A percentile compares a stretch with the other conserved stretches of the same genome.
Evolutionary conservation across 2,113 vertebrate species (phyloP).

Genomic region (Salvelinus namaycush): DNA sequence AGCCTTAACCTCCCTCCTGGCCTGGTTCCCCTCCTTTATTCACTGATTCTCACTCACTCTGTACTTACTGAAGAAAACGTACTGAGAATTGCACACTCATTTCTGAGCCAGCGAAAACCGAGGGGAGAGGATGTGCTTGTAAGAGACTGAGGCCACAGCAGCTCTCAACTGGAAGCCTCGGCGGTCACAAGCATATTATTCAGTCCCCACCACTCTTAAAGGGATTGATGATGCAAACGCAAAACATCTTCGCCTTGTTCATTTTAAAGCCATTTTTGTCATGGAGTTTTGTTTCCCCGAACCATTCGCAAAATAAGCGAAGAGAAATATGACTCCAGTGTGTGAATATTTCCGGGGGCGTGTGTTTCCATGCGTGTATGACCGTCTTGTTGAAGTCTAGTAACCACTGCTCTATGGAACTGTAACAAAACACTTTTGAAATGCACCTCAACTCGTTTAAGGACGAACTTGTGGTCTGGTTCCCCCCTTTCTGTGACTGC

Average conservation of each 20-base stretch:
- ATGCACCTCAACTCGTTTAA: slow-evolving; percentile 59
- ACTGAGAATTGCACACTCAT: slow-evolving; percentile 74
- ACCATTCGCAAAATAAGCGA: slow-evolving; percentile 68
- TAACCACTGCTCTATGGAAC: slow-evolving; percentile 69
- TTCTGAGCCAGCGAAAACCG: slow-evolving; percentile 75
- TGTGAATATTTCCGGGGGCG: slow-evolving; percentile 48
- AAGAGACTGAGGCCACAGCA: slow-evolving; percentile 43
- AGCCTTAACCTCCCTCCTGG: slow-evolving; percentile 77
- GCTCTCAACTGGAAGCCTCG: slow-evolving; percentile 1
- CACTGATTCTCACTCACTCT: slow-evolving; percentile 44
- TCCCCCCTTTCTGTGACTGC: slow-evolving; percentile 42
- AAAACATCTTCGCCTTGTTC: slow-evolving; percentile 60
- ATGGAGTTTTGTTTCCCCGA: slow-evolving; percentile 30
- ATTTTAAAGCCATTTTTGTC: slow-evolving; percentile 58
- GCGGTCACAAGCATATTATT: slow-evolving; percentile 51
- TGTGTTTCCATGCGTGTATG: slow-evolving; percentile 24
- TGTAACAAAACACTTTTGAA: slow-evolving; percentile 51
- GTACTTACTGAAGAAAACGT: slow-evolving; percentile 67
- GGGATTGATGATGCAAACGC: slow-evolving; percentile 60
- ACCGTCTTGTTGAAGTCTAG: slow-evolving; percentile 15
- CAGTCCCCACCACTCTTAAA: slow-evolving; percentile 60
- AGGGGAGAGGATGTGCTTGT: slow-evolving; percentile 9
- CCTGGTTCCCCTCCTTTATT: slow-evolving; percentile 55
- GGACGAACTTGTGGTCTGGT: slow-evolving; percentile 44
- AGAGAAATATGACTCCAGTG: slow-evolving; percentile 54